Evolutionary conservation across 2,797 vertebrate species (phyloP).

Genomic region (Alca torda): DNA sequence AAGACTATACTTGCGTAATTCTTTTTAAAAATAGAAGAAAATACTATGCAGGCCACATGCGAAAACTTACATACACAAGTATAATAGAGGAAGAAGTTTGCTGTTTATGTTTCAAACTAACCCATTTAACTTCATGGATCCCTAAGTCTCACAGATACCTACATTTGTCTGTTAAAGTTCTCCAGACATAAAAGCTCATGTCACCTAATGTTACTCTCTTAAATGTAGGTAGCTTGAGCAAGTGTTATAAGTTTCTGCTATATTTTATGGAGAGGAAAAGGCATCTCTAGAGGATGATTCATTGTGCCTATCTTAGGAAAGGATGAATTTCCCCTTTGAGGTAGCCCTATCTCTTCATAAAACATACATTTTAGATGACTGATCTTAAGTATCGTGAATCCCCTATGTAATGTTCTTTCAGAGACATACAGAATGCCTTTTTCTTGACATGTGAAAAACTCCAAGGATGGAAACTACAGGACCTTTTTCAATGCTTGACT

Average conservation of each 20-base stretch:
- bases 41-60: fast-evolving
- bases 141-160: background rate
- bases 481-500: background rate
- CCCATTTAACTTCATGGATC: background rate
- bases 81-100: background rate
- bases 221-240: background rate
- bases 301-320: background rate
- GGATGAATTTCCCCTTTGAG: background rate
- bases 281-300: background rate
- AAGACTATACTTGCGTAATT: background rate
- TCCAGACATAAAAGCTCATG: background rate
- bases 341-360: background rate
- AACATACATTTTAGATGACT: background rate
- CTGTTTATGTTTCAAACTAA: background rate
- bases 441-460: background rate
- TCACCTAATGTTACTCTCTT: background rate
- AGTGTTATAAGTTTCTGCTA: background rate
- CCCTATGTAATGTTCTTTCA: background rate
- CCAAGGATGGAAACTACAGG: background rate
- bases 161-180: background rate
- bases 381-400: background rate
- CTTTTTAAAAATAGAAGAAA: background rate
- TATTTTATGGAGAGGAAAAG: background rate
- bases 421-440: background rate
- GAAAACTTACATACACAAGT: background rate